Evolutionary conservation across 2,113 vertebrate genomes (phyloP).

Genomic region (Propithecus coquereli): DNA sequence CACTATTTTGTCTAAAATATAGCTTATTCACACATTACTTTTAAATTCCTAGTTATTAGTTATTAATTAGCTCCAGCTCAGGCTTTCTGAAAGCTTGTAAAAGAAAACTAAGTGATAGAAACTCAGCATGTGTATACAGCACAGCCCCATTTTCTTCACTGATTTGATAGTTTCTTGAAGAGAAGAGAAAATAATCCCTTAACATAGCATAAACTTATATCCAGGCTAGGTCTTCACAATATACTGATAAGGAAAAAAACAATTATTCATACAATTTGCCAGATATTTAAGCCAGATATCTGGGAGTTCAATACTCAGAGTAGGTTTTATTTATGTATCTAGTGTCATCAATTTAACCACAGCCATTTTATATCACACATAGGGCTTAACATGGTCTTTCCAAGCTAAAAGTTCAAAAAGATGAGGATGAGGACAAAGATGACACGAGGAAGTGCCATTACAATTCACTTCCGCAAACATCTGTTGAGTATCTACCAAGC

Average conservation of each 20-base stretch:
- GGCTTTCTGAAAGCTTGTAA: background rate
- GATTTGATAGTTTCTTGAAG: background rate
- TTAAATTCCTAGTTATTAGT: background rate
- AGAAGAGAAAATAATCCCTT: conserved; percentile 27
- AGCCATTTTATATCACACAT: background rate
- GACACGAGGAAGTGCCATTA: background rate
- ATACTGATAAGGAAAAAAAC: background rate
- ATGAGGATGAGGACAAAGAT: background rate
- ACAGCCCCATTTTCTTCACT: background rate
- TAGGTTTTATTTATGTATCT: background rate
- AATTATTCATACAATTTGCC: background rate
- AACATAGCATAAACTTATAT: conserved; percentile 10
- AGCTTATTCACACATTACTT: conserved; percentile 12
- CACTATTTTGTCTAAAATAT: conserved; percentile 6
- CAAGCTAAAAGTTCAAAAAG: background rate
- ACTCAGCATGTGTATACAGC: background rate
- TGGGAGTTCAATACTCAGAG: background rate
- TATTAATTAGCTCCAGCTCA: background rate
- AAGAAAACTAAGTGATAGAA: conserved; percentile 24
- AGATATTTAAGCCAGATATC: background rate
- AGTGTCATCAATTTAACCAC: background rate
- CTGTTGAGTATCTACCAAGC: background rate
- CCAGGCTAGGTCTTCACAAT: background rate
- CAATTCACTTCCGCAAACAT: background rate
- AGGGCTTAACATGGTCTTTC: background rate